A percentile compares a stretch with the other conserved stretches of the same genome.
Conservation (phyloP, 1,140 invertebrate species). For the Coptotermes formosanus region DNA sequence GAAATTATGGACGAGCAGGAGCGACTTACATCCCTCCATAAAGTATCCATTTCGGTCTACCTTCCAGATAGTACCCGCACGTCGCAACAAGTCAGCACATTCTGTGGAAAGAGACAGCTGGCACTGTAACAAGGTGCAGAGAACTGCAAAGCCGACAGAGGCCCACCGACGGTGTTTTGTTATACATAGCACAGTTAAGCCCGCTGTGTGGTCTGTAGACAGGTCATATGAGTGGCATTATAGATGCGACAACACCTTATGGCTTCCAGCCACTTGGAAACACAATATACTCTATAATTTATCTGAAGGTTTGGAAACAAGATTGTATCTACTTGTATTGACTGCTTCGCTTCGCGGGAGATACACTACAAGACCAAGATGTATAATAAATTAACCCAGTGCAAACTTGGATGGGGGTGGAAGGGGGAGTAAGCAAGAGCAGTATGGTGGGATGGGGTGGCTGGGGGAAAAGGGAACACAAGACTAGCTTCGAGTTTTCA, state of each 20-base stretch:
- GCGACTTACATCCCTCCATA: too few species aligned
- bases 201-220: background rate
- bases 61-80: too few species aligned
- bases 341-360: background rate
- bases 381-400: conserved; percentile 27
- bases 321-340: conserved; percentile 19
- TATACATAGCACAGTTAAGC: too few species aligned
- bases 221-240: background rate
- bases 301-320: conserved; percentile 16
- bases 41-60: too few species aligned
- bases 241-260: background rate
- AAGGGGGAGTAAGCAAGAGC: conserved; percentile 24
- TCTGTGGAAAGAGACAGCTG: too few species aligned
- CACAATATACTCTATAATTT: conserved; percentile 12
- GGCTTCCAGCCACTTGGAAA: background rate
- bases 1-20: too few species aligned
- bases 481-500: conserved; percentile 34
- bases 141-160: background rate
- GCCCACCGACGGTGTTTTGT: too few species aligned
- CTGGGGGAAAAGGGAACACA: conserved; percentile 9
- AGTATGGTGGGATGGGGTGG: conserved; percentile 16
- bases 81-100: too few species aligned
- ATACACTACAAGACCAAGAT: background rate
- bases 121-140: background rate
- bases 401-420: conserved; percentile 22